Evolutionary conservation across 2,113 vertebrate species (phyloP).

Genomic region (Montifringilla adamsi): DNA sequence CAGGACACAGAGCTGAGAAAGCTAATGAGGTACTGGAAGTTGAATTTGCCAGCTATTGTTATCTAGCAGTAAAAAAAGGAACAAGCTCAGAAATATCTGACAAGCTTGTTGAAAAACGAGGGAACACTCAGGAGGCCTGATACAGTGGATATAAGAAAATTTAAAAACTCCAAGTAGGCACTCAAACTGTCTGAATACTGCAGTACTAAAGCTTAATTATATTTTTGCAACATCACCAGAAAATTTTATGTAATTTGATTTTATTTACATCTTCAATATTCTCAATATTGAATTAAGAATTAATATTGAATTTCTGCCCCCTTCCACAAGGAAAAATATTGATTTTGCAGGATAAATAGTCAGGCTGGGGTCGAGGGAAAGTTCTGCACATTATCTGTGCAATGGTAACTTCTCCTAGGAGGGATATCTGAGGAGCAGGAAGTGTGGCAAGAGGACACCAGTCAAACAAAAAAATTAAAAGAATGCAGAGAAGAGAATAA

Average conservation of each 20-base stretch:
- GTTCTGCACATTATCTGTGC: background rate
- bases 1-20: slow-evolving; percentile 4
- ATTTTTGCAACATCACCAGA: background rate
- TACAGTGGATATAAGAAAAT: background rate
- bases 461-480: background rate
- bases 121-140: background rate
- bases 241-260: background rate
- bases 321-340: background rate
- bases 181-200: background rate
- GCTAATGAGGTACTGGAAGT: slow-evolving; percentile 12
- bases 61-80: background rate
- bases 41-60: background rate
- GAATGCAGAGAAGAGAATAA: background rate
- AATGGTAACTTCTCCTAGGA: background rate
- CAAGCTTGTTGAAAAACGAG: slow-evolving; percentile 17
- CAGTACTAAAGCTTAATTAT: background rate
- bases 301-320: slow-evolving; percentile 6
- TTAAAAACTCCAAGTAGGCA: background rate
- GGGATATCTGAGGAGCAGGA: background rate
- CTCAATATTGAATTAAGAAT: slow-evolving; percentile 20
- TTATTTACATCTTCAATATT: slow-evolving; percentile 32
- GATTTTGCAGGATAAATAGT: slow-evolving; percentile 11
- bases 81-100: slow-evolving; percentile 18
- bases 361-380: background rate
- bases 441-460: background rate